Evolutionary conservation across 2,888 invertebrate species (phyloP), one percentile per base, ranked within the genome.

Genomic region (Eustalomyia histrio): DNA sequence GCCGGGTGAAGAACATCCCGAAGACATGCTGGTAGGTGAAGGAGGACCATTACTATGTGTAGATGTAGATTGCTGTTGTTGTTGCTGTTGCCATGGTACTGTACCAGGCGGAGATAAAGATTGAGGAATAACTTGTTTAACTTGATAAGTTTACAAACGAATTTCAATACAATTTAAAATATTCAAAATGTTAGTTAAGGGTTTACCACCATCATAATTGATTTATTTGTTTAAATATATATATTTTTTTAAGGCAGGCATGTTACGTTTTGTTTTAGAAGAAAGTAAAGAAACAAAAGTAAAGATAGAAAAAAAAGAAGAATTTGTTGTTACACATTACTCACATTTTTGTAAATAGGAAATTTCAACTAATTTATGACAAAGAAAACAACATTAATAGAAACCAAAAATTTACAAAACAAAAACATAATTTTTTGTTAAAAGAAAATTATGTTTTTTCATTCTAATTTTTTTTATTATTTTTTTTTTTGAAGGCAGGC

Each of bases 121-220:
- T 91, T 92, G 92, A 86, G 93, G 93, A 89, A 92, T 92, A 88
- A 93, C 93, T 92, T 93, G 93, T 91, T 94, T 94, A 87, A 92
- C 94, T 94, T 68, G 55, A 18, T 47, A 24, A 67, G 47, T 55
- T n/a, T 73, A 55, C 3, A 43, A 58, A 29, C 29, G 29, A 29
- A 35, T 43, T 33, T n/a, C 33, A 33, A 67, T 6, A 29, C 29
- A 71, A 24, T 58, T 50, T 14, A 33, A 17, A 17, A 47, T 53
- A 63, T 17, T 21, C 29, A 60, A 35, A 55, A 39, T 47, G 14
- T 69, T 55, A 71, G 53, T 67, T 55, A 21, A 33, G 18, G 18
- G 17, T 71, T 71, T n/a, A n/a, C n/a, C n/a, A 69, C 74, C 79
- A 71, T 64, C 33, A 53, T 52, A 35, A 52, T 74, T 35, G 16